Evolutionary conservation across 2,888 invertebrate genomes (phyloP).

Genomic region (Cremastinae sp.): DNA sequence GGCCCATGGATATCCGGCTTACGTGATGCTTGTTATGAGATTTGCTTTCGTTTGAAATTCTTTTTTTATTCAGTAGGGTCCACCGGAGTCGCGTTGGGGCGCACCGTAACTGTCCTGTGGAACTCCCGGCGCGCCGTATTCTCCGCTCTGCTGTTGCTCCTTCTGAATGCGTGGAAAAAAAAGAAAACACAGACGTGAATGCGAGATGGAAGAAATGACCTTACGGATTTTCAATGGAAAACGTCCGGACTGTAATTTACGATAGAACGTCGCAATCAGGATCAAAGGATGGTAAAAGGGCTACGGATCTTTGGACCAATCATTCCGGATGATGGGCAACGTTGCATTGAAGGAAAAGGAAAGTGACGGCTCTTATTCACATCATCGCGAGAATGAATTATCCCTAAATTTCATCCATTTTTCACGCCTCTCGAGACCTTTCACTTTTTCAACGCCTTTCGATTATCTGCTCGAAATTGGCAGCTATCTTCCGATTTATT

Average conservation of each 20-base stretch:
- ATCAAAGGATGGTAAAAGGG: too few species aligned
- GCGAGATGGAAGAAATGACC: neutral
- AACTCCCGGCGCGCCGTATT: slow-evolving; percentile 73
- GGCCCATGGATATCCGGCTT: slow-evolving; percentile 35
- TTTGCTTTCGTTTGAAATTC: slow-evolving; percentile 3
- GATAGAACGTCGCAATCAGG: neutral
- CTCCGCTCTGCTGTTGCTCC: slow-evolving; percentile 71
- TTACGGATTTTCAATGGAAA: neutral
- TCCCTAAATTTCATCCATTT: slow-evolving; percentile 67
- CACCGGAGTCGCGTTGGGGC: slow-evolving; percentile 70
- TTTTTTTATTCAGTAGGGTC: slow-evolving; percentile 66
- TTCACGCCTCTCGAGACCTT: too few species aligned
- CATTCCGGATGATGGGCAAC: too few species aligned
- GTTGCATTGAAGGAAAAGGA: too few species aligned
- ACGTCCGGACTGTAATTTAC: neutral
- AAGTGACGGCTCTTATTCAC: neutral
- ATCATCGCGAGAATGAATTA: slow-evolving; percentile 80
- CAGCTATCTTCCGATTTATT: too few species aligned
- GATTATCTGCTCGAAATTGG: too few species aligned
- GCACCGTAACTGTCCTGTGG: slow-evolving; percentile 81
- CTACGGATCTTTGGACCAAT: too few species aligned
- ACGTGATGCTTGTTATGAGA: slow-evolving; percentile 22
- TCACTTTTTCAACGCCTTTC: too few species aligned
- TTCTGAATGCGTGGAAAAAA: slow-evolving; percentile 67
- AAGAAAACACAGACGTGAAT: slow-evolving; percentile 22